Conservation (phyloP, 2,113 vertebrate genomes). For the Ptilorrhoa leucosticta region DNA sequence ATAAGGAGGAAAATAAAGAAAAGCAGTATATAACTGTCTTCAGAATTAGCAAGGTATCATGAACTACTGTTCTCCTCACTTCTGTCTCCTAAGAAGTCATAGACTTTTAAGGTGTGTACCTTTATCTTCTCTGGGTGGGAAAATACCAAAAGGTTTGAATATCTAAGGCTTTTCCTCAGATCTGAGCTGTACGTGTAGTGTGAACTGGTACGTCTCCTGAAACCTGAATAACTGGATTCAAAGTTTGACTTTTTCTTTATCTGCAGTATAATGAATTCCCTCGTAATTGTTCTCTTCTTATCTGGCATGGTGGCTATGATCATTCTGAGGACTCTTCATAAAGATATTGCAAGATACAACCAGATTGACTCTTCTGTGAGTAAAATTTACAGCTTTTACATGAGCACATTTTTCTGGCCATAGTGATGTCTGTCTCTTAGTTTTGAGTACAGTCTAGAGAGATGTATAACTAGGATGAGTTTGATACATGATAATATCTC, state of each 20-base stretch:
- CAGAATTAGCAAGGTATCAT: not conserved
- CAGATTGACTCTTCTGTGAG: constrained; percentile 79
- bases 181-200: not conserved
- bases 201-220: not conserved
- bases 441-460: not conserved
- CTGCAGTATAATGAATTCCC: constrained; percentile 88
- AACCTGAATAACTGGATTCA: not conserved
- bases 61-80: not conserved
- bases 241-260: not conserved
- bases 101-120: not conserved
- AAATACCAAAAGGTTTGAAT: not conserved
- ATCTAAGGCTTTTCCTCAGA: not conserved
- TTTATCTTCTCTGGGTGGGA: not conserved
- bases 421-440: not conserved
- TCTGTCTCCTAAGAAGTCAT: not conserved
- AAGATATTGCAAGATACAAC: constrained; percentile 90
- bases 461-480: not conserved
- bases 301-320: constrained; percentile 91
- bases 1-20: not conserved
- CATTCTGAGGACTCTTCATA: constrained; percentile 86
- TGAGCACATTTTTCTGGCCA: accelerated
- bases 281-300: constrained; percentile 89
- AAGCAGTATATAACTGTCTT: not conserved
- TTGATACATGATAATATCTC: not conserved
- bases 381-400: constrained; percentile 3